phyloP scores from a whole-genome alignment of 1,140 invertebrate species.

The Eupristina koningsbergeri region DNA sequence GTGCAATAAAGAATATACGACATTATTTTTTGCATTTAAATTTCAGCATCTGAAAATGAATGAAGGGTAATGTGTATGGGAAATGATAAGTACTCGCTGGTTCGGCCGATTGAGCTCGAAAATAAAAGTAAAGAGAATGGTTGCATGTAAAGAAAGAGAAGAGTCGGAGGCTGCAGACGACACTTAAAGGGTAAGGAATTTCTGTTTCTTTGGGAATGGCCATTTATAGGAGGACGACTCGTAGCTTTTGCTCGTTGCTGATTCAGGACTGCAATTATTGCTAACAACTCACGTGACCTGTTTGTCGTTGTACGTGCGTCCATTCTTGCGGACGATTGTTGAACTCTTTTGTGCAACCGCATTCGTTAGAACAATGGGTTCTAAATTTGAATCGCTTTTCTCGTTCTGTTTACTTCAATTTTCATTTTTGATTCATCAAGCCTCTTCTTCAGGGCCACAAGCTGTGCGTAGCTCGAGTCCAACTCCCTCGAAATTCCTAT shows the following conservation, averaged over 20 bases:
- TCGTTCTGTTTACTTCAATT: too few relatives aligned
- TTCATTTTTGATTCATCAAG: too few relatives aligned
- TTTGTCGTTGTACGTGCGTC: too few relatives aligned
- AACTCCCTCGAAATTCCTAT: too few relatives aligned
- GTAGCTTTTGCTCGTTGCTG: neutral
- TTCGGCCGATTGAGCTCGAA: neutral
- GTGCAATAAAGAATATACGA: neutral
- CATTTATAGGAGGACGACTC: constrained; percentile 39
- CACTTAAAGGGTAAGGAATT: constrained; percentile 29
- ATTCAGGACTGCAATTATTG: constrained; percentile 17
- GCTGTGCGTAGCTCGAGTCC: too few relatives aligned
- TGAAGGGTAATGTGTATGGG: too few relatives aligned
- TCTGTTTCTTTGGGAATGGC: constrained; percentile 39
- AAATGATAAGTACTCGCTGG: neutral
- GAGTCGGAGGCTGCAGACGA: neutral
- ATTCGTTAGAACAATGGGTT: neutral
- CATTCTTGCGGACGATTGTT: too few relatives aligned
- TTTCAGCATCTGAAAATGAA: too few relatives aligned
- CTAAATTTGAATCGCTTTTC: too few relatives aligned
- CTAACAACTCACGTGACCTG: constrained; percentile 3
- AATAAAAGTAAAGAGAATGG: neutral
- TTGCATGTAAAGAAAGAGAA: neutral
- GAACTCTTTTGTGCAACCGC: neutral
- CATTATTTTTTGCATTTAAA: neutral
- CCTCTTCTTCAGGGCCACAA: too few relatives aligned